Evolutionary conservation across 1,140 invertebrate species (phyloP), one percentile per base, ranked within the genome.

Genomic region (Ceratina calcarata): DNA sequence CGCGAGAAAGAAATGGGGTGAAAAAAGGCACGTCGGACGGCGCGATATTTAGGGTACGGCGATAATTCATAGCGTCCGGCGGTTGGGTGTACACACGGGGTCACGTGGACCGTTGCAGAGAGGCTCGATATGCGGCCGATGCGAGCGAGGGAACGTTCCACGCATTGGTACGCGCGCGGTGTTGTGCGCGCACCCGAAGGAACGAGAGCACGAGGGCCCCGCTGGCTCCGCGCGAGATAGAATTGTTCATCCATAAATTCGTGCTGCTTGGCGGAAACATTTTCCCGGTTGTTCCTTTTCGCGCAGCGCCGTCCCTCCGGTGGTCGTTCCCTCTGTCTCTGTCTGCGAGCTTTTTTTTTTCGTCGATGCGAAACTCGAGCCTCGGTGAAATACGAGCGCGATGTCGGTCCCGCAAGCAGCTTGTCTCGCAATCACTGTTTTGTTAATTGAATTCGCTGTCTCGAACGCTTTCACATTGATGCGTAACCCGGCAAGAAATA

Each of bases 161-260:
- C 22, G 76, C 78, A 6, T 18, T 8, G 45, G 37, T 74, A 61
- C n/a, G n/a, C n/a, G n/a, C n/a, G n/a, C n/a, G n/a, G n/a, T n/a
- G n/a, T n/a, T n/a, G 27, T 4, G 27, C 27, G 27, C 68, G 58
- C 45, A 62, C 71, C 24, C 37, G 71, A 64, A 78, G 68, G 72
- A 73, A 76, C 80, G 60, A 72, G 73, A 78, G 78, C 68, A 83
- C 75, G 73, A 72, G 78, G 64, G 37, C 61, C 60, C 58, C 73
- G 18, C 55, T 57, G 60, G 74, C 84, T 32, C 37, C 37, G 37
- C 37, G 74, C 77, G 73, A 77, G 79, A 84, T 83, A 82, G 69
- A 88, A 88, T 87, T 86, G 73, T 80, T 84, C 83, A 71, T 80
- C 78, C 86, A 83, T 87, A 88, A 88, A 88, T 86, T 87, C 77